phyloP scores from a whole-genome alignment of 2,888 invertebrate genomes.

The Cerastoderma edule region DNA sequence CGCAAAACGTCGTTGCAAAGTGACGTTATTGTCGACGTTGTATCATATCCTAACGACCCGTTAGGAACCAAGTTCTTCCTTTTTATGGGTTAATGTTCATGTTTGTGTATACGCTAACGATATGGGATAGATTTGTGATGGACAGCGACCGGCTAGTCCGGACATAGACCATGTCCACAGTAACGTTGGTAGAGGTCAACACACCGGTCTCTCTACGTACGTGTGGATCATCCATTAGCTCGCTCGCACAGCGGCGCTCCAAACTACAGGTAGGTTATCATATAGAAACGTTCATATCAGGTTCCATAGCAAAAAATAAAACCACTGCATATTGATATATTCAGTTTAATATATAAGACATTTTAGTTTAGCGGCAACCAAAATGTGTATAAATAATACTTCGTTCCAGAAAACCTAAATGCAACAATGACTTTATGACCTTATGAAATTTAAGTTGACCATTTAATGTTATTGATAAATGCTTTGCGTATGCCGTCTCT shows the following conservation, averaged over 20 bases:
- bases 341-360: neutral
- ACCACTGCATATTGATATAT: neutral
- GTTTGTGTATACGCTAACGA: too few species aligned
- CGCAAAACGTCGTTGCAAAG: too few species aligned
- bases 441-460: too few species aligned
- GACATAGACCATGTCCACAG: slow-evolving; percentile 46
- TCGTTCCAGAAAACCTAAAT: too few species aligned
- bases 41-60: too few species aligned
- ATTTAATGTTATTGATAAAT: too few species aligned
- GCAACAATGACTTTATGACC: too few species aligned
- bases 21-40: too few species aligned
- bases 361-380: too few species aligned
- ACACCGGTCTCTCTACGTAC: slow-evolving; percentile 45
- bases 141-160: neutral
- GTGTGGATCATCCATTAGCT: slow-evolving; percentile 51
- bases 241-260: slow-evolving; percentile 28
- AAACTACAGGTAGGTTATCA: slow-evolving; percentile 37
- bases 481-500: too few species aligned
- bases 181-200: slow-evolving; percentile 43
- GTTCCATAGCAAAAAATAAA: neutral
- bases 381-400: too few species aligned
- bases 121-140: slow-evolving; percentile 16
- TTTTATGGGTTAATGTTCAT: neutral
- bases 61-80: too few species aligned
- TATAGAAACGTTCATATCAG: neutral